Evolutionary conservation across 1,140 invertebrate genomes (phyloP), one percentile per base, ranked within the genome.

Genomic region (Dendroctonus ponderosae): DNA sequence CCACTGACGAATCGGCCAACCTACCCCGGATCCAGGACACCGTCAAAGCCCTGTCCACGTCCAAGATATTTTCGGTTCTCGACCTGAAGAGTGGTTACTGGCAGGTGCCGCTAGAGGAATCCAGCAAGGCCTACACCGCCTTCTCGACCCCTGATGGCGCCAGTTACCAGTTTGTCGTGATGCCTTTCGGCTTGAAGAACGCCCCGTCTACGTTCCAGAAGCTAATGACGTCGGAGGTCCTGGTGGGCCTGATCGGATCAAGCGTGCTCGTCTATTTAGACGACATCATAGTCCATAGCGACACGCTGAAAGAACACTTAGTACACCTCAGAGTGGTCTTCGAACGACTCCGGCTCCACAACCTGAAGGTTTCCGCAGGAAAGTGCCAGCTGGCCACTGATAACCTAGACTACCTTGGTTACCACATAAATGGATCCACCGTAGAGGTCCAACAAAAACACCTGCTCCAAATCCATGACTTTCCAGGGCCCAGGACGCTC

Each of bases 1-100:
- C 78, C 0, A 69, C 68, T 6, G 68, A 70, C n/a, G 77, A 78
- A 26, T 63, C 72, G 0, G 72, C 74, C n/a, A 71, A 72, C 4
- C 40, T 78, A 7, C 72, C 74, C 6, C 5, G 8, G 1, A 72
- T 72, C 8, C 7, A 15, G 0, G 70, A 72, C 0, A 59, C 51
- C 0, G 7, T 74, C 5, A 12, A 43, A 11, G 67, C 67, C 11
- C 53, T 72, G 0, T 60, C 67, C 0, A 44, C 50, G 8, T 65
- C 66, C 12, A 60, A 53, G 14, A 54, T 68, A 41, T 70, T 76
- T 12, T 67, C 71, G 0, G 66, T 69, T 0, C 42, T 74, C 0
- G 72, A 77, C 51, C 54, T 76, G 15, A 64, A 61, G 7, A 63
- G 58, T 7, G 72, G 72, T 7, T 76, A 73, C 56, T 75, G 71